Evolutionary conservation across 2,888 invertebrate species (phyloP).

Genomic region (Parnassius glacialis): DNA sequence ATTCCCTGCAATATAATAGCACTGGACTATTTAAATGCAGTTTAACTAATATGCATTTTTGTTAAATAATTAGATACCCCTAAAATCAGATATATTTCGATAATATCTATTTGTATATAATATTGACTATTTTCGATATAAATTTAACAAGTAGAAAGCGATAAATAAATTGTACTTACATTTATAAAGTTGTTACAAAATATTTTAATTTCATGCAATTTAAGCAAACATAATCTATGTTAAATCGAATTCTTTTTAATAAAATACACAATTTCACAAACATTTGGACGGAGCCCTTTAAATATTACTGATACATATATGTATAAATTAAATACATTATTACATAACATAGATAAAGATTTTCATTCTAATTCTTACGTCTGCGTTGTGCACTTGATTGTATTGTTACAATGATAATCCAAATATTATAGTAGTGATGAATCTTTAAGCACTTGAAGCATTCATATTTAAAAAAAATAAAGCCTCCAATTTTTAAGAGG

Average conservation of each 20-base stretch:
- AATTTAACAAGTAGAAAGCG: constrained; percentile 7
- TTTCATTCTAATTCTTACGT: constrained; percentile 10
- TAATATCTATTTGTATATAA: constrained; percentile 13
- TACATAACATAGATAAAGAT: constrained; percentile 4
- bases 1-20: constrained; percentile 28
- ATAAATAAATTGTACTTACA: constrained; percentile 28
- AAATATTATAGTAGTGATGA: constrained; percentile 13
- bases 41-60: constrained; percentile 17
- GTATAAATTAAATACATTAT: constrained; percentile 4
- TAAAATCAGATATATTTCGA: constrained; percentile 10
- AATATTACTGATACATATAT: constrained; percentile 9
- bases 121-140: constrained; percentile 19
- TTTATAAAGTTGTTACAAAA: constrained; percentile 17
- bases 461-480: too few species aligned
- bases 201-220: constrained; percentile 3
- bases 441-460: neutral
- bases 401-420: constrained; percentile 7
- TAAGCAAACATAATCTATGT: neutral
- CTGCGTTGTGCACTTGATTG: constrained; percentile 20
- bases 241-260: neutral
- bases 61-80: constrained; percentile 16
- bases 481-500: too few species aligned
- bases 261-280: constrained; percentile 8
- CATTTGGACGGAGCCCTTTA: constrained; percentile 21
- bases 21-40: constrained; percentile 28